Evolutionary conservation across 2,888 invertebrate genomes (phyloP), one percentile per base, ranked within the genome.

Genomic region (Leptopilina syphax): DNA sequence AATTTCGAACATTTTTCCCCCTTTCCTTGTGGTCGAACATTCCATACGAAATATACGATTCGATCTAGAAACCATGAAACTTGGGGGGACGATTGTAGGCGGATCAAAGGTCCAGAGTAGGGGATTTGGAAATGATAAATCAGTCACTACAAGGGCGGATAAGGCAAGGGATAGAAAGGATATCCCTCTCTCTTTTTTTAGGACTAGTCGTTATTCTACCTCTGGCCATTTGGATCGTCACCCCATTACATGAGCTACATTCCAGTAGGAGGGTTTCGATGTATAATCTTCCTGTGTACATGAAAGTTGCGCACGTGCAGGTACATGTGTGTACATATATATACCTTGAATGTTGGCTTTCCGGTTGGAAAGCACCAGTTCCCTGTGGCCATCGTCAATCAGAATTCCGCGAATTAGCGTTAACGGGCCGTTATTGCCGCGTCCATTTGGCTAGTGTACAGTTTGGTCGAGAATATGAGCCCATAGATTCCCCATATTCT

Each of bases 321-420:
- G 66, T 66, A 47, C 47, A 47, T 47, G 9, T 50, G 12, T 50
- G 12, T 50, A 44, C 44, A 47, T 8, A 9, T 27, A 73, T 57
- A 57, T 73, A 73, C 57, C 57, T 34, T 12, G 34, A 73, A 34
- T 73, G 70, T 73, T 73, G 57, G 70, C 70, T 54, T 73, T 73
- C 70, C 57, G 70, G 70, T 73, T 54, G 70, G 70, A 63, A 78
- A 76, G 76, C 76, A 82, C 83, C 82, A 84, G 85, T 86, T 87
- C 87, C 88, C 87, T 86, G 87, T 85, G 87, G 86, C 86, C 88
- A 85, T 91, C 92, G 92, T 92, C 92, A 91, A 92, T 92, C 92
- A 92, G 92, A 91, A 92, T 92, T 91, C 88, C 91, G 90, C 92
- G 92, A 92, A 92, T 92, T 92, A 92, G 91, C 92, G 92, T 91